These are phyloP conservation scores for Porphyrio hochstetteri DNA, from an alignment of 2,113 vertebrate species.

Conservation along the genomic window DNA sequence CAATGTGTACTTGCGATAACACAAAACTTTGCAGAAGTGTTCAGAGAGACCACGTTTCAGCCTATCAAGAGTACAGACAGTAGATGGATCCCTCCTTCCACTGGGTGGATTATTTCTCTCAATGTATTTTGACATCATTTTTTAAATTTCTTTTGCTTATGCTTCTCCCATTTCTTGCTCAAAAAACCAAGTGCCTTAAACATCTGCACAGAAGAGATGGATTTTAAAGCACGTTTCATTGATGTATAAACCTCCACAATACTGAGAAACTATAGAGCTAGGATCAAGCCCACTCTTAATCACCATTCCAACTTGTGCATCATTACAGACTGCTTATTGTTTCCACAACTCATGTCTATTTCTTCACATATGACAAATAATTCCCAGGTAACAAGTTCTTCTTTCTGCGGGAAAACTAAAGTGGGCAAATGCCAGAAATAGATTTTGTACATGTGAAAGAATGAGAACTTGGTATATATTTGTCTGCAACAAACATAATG, in stretches of 20 bases:
- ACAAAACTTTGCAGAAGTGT: neutral
- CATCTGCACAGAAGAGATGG: neutral
- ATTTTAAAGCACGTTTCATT: neutral
- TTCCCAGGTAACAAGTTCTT: neutral
- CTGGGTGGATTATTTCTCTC: neutral
- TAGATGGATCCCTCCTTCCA: neutral
- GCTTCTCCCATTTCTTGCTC: neutral
- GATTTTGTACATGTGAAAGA: neutral
- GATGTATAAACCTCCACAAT: neutral
- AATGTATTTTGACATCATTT: neutral
- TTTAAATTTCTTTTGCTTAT: neutral
- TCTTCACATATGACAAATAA: neutral
- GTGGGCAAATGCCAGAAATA: neutral
- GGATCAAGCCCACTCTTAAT: neutral
- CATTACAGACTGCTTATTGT: neutral
- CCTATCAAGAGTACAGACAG: neutral
- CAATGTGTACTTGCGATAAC: neutral
- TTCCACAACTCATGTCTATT: neutral
- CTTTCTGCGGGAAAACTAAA: neutral
- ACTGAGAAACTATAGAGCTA: neutral
- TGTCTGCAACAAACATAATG: neutral
- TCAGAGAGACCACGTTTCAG: neutral
- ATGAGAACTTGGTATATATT: neutral
- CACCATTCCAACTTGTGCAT: neutral
- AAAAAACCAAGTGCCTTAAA: neutral